Conservation (phyloP, 2,113 vertebrate species). For the Pedetes capensis region DNA sequence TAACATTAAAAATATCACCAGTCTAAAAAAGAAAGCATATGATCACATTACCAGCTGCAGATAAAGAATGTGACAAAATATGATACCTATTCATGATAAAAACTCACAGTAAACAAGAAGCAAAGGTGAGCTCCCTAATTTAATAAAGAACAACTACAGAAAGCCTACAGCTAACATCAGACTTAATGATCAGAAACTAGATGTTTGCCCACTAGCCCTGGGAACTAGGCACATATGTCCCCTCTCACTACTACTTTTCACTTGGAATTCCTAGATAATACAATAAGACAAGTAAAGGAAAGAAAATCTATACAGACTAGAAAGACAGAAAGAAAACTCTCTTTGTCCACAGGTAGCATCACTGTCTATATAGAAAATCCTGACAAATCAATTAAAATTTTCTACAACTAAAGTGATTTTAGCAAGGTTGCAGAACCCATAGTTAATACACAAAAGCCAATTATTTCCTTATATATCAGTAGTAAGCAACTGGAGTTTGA, state of each 20-base stretch:
- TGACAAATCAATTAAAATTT: background rate
- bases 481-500: background rate
- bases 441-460: background rate
- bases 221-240: background rate
- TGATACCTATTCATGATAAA: background rate
- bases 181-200: background rate
- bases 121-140: background rate
- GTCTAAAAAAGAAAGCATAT: background rate
- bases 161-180: background rate
- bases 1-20: background rate
- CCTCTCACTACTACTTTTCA: background rate
- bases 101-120: background rate
- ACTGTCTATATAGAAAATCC: background rate
- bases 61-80: background rate
- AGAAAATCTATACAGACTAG: background rate
- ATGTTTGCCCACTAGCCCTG: background rate
- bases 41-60: background rate
- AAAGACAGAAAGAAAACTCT: background rate
- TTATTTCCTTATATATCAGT: too few species aligned
- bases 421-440: background rate
- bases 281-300: background rate
- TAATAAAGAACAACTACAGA: background rate
- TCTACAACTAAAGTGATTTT: background rate
- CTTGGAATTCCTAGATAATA: background rate
- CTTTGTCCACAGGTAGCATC: too few species aligned